These are phyloP conservation scores for Charanyca ferruginea DNA, from an alignment of 2,888 invertebrate species.

Conservation along the genomic window DNA sequence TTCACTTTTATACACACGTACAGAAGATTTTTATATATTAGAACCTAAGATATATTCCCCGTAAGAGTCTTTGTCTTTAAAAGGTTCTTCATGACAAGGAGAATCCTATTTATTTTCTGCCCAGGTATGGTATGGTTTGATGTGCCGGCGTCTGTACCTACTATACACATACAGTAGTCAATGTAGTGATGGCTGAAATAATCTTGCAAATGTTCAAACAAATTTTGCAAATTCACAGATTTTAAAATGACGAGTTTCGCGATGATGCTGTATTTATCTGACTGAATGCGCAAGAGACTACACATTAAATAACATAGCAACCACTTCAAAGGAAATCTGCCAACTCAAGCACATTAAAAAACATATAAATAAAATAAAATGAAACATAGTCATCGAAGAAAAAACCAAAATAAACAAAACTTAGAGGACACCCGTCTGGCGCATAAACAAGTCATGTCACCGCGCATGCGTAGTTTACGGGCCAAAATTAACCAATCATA, in stretches of 20 bases:
- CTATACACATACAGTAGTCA: too few species aligned
- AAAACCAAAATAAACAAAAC: slow-evolving; percentile 62
- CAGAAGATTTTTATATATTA: too few species aligned
- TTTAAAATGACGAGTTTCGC: not conserved
- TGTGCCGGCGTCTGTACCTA: too few species aligned
- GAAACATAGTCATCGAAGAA: slow-evolving; percentile 43
- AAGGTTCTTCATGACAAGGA: not conserved
- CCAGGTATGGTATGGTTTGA: too few species aligned
- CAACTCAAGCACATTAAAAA: slow-evolving; percentile 28
- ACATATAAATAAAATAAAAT: slow-evolving; percentile 52
- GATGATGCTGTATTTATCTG: slow-evolving; percentile 7
- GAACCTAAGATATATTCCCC: not conserved
- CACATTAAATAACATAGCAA: slow-evolving; percentile 38
- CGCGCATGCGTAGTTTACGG: slow-evolving; percentile 49
- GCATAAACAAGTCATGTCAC: slow-evolving; percentile 57
- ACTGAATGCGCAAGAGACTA: slow-evolving; percentile 25
- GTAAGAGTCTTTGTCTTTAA: not conserved
- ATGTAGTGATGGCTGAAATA: too few species aligned
- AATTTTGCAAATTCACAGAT: not conserved
- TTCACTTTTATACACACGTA: too few species aligned
- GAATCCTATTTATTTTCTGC: slow-evolving; percentile 3
- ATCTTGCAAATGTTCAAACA: not conserved
- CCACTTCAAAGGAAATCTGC: slow-evolving; percentile 34
- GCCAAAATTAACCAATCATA: slow-evolving; percentile 65
- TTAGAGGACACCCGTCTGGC: slow-evolving; percentile 64